These are phyloP conservation scores for Gymnobelideus leadbeateri DNA, from an alignment of 2,113 vertebrate species.

Conservation along the genomic window DNA sequence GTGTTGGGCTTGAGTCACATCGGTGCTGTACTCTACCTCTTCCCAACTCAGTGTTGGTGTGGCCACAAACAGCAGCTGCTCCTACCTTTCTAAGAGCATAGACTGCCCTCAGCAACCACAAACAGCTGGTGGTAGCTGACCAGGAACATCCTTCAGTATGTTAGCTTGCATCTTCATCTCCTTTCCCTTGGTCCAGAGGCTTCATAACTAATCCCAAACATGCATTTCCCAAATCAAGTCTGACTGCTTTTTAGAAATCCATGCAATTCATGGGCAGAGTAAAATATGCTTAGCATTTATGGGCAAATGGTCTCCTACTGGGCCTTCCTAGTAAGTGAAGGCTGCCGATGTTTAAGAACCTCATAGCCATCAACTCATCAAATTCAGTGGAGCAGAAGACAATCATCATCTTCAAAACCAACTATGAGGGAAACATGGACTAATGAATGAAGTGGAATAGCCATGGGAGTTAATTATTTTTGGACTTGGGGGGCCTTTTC, in stretches of 20 bases:
- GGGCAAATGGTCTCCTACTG: not conserved
- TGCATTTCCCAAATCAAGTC: not conserved
- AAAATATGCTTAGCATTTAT: not conserved
- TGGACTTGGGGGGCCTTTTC: not conserved
- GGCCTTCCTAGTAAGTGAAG: not conserved
- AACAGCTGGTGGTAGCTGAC: not conserved
- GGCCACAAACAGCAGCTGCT: slow-evolving; percentile 36
- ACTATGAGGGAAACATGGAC: slow-evolving; percentile 57
- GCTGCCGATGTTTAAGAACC: not conserved
- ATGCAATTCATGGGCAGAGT: not conserved
- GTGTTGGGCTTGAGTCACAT: not conserved
- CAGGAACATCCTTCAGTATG: not conserved
- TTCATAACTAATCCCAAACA: not conserved
- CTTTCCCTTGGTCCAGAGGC: not conserved
- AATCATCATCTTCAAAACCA: slow-evolving; percentile 78
- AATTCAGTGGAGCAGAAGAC: slow-evolving; percentile 70
- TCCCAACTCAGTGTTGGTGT: slow-evolving; percentile 16
- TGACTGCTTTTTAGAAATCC: not conserved
- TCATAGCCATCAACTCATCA: slow-evolving; percentile 75
- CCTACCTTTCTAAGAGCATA: not conserved
- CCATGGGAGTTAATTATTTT: not conserved
- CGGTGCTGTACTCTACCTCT: slow-evolving; percentile 72
- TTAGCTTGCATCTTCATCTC: not conserved
- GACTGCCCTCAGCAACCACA: not conserved
- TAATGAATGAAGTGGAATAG: slow-evolving; percentile 73